Evolutionary conservation across 1,140 invertebrate genomes (phyloP).

Genomic region (Pissodes strobi): DNA sequence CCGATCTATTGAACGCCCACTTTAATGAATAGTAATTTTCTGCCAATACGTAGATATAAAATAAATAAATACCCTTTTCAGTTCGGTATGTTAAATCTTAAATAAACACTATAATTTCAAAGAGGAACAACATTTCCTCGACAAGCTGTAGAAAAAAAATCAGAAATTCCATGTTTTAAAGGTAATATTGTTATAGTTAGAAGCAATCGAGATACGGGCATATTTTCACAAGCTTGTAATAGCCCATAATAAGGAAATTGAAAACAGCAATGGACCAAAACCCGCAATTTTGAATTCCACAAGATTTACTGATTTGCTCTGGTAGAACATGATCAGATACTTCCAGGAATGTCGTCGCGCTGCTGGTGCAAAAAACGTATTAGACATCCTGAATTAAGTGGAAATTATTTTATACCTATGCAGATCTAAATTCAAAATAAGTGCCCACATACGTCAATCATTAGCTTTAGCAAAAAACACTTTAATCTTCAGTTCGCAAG

Average conservation of each 20-base stretch:
- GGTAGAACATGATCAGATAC: constrained; percentile 13
- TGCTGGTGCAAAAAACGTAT: not conserved
- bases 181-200: constrained; percentile 1
- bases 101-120: not conserved
- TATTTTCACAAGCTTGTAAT: constrained; percentile 5
- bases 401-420: constrained; percentile 1
- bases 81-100: not conserved
- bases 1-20: too few relatives aligned
- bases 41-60: too few relatives aligned
- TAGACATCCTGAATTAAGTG: not conserved
- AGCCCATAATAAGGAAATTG: constrained; percentile 14
- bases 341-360: not conserved
- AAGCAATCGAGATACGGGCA: not conserved
- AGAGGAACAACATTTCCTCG: not conserved
- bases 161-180: too few relatives aligned
- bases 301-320: constrained; percentile 1
- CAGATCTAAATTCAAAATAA: too few relatives aligned
- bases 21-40: too few relatives aligned
- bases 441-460: too few relatives aligned
- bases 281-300: not conserved
- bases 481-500: too few relatives aligned
- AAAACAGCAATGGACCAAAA: constrained; percentile 1
- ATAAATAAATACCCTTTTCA: too few relatives aligned
- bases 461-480: too few relatives aligned
- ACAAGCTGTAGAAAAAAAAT: too few relatives aligned